phyloP scores from a whole-genome alignment of 2,113 vertebrate species.

The Oceanodroma tethys region DNA sequence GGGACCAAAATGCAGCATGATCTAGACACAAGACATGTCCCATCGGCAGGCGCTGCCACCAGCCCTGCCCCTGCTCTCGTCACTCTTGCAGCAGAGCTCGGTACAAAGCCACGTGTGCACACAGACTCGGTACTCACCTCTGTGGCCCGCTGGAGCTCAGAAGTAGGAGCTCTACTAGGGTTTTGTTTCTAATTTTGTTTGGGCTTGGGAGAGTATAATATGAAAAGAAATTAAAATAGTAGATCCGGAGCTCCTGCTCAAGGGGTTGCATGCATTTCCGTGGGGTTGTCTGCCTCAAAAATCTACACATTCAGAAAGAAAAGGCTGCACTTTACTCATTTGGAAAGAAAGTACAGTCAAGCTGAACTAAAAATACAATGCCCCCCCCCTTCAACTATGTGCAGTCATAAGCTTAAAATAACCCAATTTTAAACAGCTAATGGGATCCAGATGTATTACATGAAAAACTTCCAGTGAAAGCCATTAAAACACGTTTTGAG shows the following conservation, averaged over 20 bases:
- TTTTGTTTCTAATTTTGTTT: background rate
- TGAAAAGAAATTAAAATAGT: background rate
- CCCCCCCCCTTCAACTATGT: background rate
- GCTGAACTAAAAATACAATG: slow-evolving; percentile 17
- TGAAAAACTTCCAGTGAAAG: background rate
- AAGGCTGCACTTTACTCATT: background rate
- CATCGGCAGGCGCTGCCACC: background rate
- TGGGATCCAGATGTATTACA: slow-evolving; percentile 11
- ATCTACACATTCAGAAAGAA: background rate
- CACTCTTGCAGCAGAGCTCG: background rate
- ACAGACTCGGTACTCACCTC: background rate
- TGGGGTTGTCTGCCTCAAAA: background rate
- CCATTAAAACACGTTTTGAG: background rate
- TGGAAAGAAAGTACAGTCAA: background rate
- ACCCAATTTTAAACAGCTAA: background rate
- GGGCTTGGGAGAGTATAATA: background rate
- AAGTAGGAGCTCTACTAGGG: background rate
- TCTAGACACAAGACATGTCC: fast-evolving
- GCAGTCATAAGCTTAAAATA: slow-evolving; percentile 30
- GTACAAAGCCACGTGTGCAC: background rate
- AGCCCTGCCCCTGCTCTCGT: background rate
- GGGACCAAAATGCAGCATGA: background rate
- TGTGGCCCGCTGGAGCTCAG: background rate
- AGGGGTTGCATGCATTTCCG: background rate
- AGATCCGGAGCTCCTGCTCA: background rate